Base-by-base conservation (phyloP, 2,888 invertebrate species). In the Coleophora flavipennella region DNA sequence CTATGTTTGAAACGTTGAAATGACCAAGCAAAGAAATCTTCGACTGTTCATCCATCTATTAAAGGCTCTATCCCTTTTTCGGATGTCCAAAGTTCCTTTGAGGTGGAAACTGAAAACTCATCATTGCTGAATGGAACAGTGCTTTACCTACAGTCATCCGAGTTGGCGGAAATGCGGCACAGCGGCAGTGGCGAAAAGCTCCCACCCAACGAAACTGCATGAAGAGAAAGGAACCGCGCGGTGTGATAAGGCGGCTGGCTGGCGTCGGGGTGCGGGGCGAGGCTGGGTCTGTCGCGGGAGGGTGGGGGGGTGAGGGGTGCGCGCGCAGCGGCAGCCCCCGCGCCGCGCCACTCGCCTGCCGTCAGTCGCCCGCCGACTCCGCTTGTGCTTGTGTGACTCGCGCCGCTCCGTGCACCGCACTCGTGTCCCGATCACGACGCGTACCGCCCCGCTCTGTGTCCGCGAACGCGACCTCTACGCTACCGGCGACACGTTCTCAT, bases 391-490 rank as follows among this genome's bases (percentile, higher is more conserved):
- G 83, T 83, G 81, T 81, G 83, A 79, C 68, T 83, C 86, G 86
- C 86, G 80, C 81, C 62, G 81, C 83, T 83, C 81, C 67, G 84
- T 81, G 71, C 81, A 80, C 80, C 70, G 81, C 83, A 83, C 80
- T 83, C 80, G 84, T 81, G 80, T 75, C 57, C 80, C 75, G 79
- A 83, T 59, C 81, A 79, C 84, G 84, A 84, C 84, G 79, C 81
- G 83, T 71, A 81, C 80, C 80, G 72, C 77, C 76, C 75, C 70
- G 59, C 86, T 79, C 86, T 79, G 84, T 85, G 86, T 86, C 85
- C 86, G 85, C 86, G 80, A 87, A 86, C 86, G 87, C 85, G 86
- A 86, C 83, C 78, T 86, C 84, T 86, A 71, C 75, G 78, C 83
- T 86, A 85, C 86, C 85, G 86, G 81, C 86, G 73, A 83, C 72